Base-by-base conservation (phyloP, 2,113 vertebrate species). In the Agelaius phoeniceus region DNA sequence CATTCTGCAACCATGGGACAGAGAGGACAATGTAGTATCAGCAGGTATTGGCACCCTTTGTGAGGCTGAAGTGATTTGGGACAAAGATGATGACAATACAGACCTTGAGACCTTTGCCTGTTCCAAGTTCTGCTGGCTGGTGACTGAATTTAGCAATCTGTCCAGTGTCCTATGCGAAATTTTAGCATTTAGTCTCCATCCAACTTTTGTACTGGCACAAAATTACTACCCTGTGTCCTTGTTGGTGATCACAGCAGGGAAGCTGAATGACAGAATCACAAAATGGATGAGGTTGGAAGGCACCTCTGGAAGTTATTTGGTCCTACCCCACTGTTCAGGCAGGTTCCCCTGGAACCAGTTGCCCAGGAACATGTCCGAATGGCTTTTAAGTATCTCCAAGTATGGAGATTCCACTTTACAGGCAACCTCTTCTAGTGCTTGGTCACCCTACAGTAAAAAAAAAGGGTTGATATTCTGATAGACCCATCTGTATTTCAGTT, bases 291-390 rank as follows among this genome's bases (percentile, higher is more conserved):
- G 3, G 17, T 3, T 68, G 21, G 23, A 62, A 71, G 20, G 5
- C 3, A 31, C 7, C 3, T 68, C 49, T 83, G 13, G 15, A 87
- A 7, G 16, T 55, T 49, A 43, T 28, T 20, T 73, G 7, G 4
- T 37, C 9, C 43, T 72, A 23, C 1, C 3, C 2, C 11, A 2
- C 7, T 33, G 9, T 33, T 82, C 20, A 43, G 33, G 17, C 11
- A 82, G 33, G 19, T 30, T 10, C 6, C 35, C 1, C 7, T 68
- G 24, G 12, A 74, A 3, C 7, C 26, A 19, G 2, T 19, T 78
- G 5, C 4, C 18, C 31, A 67, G 65, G 24, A 30, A 9, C 1
- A 0, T 31, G 6, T 59, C 22, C 7, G 61, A 31, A 39, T 0
- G 0, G 5, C 7, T 87, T 85, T 75, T 79, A 7, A 79, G 28